phyloP scores from a whole-genome alignment of 2,113 vertebrate species.

The Cichladusa arquata region DNA sequence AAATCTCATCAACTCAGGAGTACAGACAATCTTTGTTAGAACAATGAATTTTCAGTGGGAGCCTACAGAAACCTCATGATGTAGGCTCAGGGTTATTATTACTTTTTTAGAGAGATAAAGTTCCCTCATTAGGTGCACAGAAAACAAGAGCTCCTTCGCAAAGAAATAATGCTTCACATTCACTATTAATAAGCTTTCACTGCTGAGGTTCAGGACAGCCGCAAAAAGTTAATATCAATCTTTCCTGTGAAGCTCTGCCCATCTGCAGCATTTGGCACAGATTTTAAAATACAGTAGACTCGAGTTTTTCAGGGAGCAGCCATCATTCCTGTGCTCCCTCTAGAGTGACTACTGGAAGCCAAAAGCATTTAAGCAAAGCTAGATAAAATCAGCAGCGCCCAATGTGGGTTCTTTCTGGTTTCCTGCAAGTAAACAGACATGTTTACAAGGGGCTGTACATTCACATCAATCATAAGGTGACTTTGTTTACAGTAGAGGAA shows the following conservation, averaged over 20 bases:
- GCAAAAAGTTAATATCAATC: not conserved
- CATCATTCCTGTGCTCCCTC: constrained; percentile 17
- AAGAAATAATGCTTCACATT: not conserved
- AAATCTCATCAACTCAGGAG: not conserved
- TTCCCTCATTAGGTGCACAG: not conserved
- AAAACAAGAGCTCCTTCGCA: not conserved
- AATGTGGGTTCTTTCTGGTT: constrained; percentile 62
- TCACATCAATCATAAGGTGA: constrained; percentile 71
- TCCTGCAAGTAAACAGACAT: constrained; percentile 71
- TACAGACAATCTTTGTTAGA: not conserved
- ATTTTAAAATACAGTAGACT: not conserved
- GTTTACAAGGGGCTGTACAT: constrained; percentile 70
- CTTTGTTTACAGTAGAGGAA: constrained; percentile 70
- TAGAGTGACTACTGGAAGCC: constrained; percentile 67
- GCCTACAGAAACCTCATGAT: not conserved
- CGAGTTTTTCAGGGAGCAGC: not conserved
- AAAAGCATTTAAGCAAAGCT: constrained; percentile 63
- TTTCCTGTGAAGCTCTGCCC: not conserved
- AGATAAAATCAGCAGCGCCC: constrained; percentile 67
- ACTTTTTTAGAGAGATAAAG: not conserved
- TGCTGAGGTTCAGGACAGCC: not conserved
- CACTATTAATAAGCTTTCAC: not conserved
- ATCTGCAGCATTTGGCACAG: constrained; percentile 8
- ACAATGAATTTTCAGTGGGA: not conserved
- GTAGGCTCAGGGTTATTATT: not conserved